Evolutionary conservation across 2,888 invertebrate genomes (phyloP).

Genomic region (Drosophila birchii): DNA sequence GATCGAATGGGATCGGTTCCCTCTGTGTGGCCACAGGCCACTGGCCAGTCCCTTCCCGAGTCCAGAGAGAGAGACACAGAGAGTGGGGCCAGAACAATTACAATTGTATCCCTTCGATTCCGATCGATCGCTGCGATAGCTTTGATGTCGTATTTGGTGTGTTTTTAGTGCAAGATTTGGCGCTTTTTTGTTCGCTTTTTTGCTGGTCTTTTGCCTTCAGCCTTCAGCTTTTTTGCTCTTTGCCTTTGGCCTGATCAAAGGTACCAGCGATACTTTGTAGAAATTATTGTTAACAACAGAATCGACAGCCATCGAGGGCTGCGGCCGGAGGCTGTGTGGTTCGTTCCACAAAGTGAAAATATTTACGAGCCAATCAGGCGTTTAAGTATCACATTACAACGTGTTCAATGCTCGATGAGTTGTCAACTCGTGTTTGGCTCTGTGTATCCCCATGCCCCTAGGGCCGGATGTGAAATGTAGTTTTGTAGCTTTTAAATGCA

Average conservation of each 20-base stretch:
- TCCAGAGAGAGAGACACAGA: background rate
- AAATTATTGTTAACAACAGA: slow-evolving; percentile 84
- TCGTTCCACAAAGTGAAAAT: slow-evolving; percentile 74
- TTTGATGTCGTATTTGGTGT: slow-evolving; percentile 84
- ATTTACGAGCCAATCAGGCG: slow-evolving; percentile 84
- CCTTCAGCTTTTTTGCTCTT: slow-evolving; percentile 15
- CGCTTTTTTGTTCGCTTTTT: slow-evolving; percentile 73
- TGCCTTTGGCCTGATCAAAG: slow-evolving; percentile 46
- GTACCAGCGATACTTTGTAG: slow-evolving; percentile 78
- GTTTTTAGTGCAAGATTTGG: slow-evolving; percentile 84
- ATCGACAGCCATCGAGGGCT: slow-evolving; percentile 57
- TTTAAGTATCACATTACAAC: slow-evolving; percentile 85
- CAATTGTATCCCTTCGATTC: slow-evolving; percentile 67
- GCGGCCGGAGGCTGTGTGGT: slow-evolving; percentile 23
- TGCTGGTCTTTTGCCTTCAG: slow-evolving; percentile 24
- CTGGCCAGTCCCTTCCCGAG: slow-evolving; percentile 5
- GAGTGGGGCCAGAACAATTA: slow-evolving; percentile 45
- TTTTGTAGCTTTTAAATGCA: slow-evolving; percentile 81
- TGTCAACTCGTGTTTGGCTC: slow-evolving; percentile 83
- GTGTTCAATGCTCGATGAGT: slow-evolving; percentile 84
- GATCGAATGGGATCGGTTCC: slow-evolving; percentile 28
- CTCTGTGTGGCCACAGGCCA: slow-evolving; percentile 57
- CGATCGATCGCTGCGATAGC: slow-evolving; percentile 83
- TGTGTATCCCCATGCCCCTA: slow-evolving; percentile 46
- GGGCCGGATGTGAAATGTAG: slow-evolving; percentile 66